These are phyloP conservation scores for Galago senegalensis DNA, from an alignment of 2,797 vertebrate species.

Conservation along the genomic window DNA sequence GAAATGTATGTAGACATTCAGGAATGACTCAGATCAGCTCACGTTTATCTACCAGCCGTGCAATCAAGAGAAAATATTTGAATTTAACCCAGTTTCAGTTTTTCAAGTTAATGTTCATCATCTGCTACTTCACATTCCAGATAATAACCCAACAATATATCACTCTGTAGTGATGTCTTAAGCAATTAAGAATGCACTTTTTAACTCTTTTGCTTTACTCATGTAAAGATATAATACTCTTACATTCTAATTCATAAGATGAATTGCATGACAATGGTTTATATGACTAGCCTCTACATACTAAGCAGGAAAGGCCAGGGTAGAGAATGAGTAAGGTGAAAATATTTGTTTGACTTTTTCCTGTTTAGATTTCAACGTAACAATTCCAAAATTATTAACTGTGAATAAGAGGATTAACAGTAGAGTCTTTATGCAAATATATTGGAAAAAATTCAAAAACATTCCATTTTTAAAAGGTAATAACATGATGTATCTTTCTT, in stretches of 20 bases:
- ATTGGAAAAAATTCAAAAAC: neutral
- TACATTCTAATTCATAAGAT: neutral
- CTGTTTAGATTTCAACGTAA: neutral
- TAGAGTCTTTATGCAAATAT: neutral
- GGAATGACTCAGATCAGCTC: slow-evolving; percentile 25
- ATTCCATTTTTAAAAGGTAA: neutral
- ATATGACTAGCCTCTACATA: neutral
- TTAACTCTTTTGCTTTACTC: neutral
- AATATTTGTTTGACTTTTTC: too few species aligned
- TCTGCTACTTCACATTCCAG: neutral
- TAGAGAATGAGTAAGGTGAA: too few species aligned
- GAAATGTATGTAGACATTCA: slow-evolving; percentile 30
- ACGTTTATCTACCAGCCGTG: neutral
- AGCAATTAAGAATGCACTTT: neutral
- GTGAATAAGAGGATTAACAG: neutral
- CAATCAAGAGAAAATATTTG: slow-evolving; percentile 53
- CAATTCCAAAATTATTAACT: neutral
- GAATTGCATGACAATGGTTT: neutral
- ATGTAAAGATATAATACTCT: neutral
- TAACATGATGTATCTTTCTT: neutral
- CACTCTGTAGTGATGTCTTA: neutral
- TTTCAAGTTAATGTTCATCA: slow-evolving; percentile 32
- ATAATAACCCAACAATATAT: neutral
- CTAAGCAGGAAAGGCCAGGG: neutral
- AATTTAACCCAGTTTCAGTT: neutral